These are phyloP conservation scores for Apeltes quadracus DNA, from an alignment of 2,113 vertebrate species.

Conservation along the genomic window DNA sequence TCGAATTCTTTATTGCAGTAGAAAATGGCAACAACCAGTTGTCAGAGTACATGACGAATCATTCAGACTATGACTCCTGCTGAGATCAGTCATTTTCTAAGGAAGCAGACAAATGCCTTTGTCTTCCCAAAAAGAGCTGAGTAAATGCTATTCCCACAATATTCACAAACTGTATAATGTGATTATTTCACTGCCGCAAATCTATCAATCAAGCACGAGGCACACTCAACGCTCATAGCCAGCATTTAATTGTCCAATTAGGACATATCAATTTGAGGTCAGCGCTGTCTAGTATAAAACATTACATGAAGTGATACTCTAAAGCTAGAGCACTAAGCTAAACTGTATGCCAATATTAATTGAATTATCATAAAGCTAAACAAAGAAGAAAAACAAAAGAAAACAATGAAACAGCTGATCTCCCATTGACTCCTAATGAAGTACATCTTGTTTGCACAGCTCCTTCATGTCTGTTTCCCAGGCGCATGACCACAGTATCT, in stretches of 20 bases:
- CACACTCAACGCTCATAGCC: constrained; percentile 23
- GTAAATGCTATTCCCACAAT: constrained; percentile 14
- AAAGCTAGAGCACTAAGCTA: neutral
- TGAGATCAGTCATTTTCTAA: constrained; percentile 21
- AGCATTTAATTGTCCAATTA: constrained; percentile 52
- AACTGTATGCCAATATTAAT: constrained; percentile 27
- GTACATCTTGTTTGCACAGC: neutral
- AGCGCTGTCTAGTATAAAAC: constrained; percentile 5
- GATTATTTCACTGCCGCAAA: constrained; percentile 58
- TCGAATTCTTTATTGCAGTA: neutral
- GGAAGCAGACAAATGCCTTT: constrained; percentile 8
- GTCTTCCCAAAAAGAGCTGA: constrained; percentile 19
- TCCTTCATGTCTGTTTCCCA: constrained; percentile 14
- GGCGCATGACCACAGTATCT: constrained; percentile 5
- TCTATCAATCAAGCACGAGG: constrained; percentile 53
- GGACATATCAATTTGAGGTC: constrained; percentile 16
- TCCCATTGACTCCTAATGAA: neutral
- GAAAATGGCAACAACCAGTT: neutral
- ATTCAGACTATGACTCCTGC: neutral
- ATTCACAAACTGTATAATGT: constrained; percentile 42
- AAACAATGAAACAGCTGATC: neutral
- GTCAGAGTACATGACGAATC: neutral
- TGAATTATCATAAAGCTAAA: constrained; percentile 4
- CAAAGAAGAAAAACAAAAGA: neutral
- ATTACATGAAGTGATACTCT: constrained; percentile 5